Evolutionary conservation across 2,888 invertebrate genomes (phyloP), one percentile per base, ranked within the genome.

Genomic region (Drosophila picticornis): DNA sequence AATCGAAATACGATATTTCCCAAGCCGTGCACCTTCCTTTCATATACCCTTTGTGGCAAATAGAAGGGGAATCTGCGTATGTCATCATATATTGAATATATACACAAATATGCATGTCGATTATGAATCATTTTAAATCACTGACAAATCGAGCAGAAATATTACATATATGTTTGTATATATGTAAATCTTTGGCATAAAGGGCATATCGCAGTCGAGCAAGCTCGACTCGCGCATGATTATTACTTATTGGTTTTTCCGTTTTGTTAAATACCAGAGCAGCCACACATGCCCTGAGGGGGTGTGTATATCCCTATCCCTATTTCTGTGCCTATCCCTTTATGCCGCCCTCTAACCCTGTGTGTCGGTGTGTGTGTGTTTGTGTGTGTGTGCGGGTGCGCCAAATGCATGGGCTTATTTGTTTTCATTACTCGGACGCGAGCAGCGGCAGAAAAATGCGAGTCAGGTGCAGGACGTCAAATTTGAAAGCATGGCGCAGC

Each of bases 401-500:
- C 52, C 43, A 55, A 70, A 70, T 81, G 81, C 81, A 77, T 68
- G 67, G 80, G 57, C 83, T 69, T 61, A 75, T 61, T 53, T 77
- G 65, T 46, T 62, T 66, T 38, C 56, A 67, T 40, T 53, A 67
- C 50, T 56, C 43, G 58, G 58, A 31, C 51, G 51, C 58, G 66
- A 62, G 36, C 61, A 51, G 51, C 71, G 56, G 25, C 58, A 19
- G 40, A 57, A 77, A 70, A 61, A 61, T 77, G 60, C 75, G 50
- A 79, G 63, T 64, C 77, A 79, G 75, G 64, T 79, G 75, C 60
- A 55, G 60, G 69, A 62, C 43, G 48, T 38, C 32, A 73, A 58
- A 68, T 60, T 64, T 75, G 64, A 73, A 52, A 38, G 74, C 75
- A 68, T 66, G 25, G 38, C 65, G 40, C 32, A 51, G 66, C 65